Percentiles rank a stretch among this genome's conserved stretches.
These are phyloP conservation scores for Ellobius talpinus DNA, from an alignment of 2,113 vertebrate species.

Conservation along the genomic window DNA sequence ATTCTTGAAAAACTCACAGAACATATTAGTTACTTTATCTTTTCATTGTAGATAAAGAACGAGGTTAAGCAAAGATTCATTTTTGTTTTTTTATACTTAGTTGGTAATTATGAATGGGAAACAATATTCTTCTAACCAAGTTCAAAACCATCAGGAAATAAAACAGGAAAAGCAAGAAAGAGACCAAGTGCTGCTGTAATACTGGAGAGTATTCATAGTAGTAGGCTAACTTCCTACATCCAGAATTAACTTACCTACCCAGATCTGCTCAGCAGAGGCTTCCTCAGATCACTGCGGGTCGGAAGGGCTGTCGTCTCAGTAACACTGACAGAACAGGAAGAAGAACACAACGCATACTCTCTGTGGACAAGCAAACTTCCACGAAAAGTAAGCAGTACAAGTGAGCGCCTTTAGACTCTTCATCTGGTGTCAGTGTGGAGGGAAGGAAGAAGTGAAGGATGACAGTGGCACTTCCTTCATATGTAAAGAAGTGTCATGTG, in stretches of 20 bases:
- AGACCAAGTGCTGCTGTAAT: neutral
- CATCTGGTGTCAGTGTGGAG: neutral
- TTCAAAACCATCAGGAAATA: conserved; percentile 28
- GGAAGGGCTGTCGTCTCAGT: neutral
- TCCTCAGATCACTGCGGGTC: neutral
- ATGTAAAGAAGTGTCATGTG: neutral
- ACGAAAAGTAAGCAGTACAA: neutral
- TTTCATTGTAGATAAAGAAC: conserved; percentile 9
- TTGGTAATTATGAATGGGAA: conserved; percentile 31
- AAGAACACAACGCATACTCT: neutral
- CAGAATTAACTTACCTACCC: neutral
- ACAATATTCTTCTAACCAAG: neutral
- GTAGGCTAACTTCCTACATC: neutral
- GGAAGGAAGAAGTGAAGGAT: neutral
- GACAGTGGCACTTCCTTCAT: neutral
- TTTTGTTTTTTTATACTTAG: conserved; percentile 28
- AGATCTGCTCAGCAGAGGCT: neutral
- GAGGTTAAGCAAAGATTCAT: neutral
- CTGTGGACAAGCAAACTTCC: neutral
- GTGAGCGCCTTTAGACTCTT: neutral
- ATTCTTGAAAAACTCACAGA: neutral
- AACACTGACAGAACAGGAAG: neutral
- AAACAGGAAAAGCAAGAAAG: conserved; percentile 4
- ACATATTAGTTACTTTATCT: neutral
- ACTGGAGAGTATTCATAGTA: neutral